Base-by-base conservation (phyloP, 2,113 vertebrate species). In the Salminus brasiliensis region DNA sequence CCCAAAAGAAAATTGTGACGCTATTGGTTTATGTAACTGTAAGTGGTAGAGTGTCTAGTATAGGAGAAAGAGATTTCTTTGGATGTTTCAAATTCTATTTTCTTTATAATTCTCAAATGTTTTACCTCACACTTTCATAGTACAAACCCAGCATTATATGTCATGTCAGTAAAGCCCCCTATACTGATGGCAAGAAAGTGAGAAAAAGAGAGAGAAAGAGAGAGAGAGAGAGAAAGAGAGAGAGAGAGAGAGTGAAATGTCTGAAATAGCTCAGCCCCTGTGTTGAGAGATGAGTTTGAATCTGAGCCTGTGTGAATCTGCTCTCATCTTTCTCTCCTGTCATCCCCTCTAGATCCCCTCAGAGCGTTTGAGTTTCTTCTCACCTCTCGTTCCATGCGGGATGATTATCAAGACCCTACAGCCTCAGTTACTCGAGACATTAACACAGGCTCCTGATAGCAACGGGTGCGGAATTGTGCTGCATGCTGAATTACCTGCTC, bases 311-410 rank as follows among this genome's bases (percentile, higher is more conserved):
- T 66, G 32, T 73, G 53, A 74, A 66, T 47, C 62, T 2, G 3
- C 47, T 67, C 34, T 32, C 25, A 5, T 55, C 41, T 30, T 30
- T 66, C 25, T 32, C 62, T 43, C 13, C 53, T 60, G 59, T 72
- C 39, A 30, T 39, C 13, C 43, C 34, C 34, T 74, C 13, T 36
- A 49, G 68, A 77, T 30, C 10, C n/a, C n/a, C 11, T 73, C 55
- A 13, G 49, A 82, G 43, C 69, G 45, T 27, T 27, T 67, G 39
- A 78, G 70, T 21, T 47, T 72, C 30, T 29, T 73, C 53, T 67
- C 59, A 73, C 34, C 59, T 72, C 21, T 34, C 18, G n/a, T 74
- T 18, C 21, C n/a, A 62, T 30, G 16, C 29, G n/a, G 29, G 32
- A 75, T 34, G 57, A 78, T 60, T 78, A 30, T 67, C 65, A 66